Percentiles rank a stretch among this genome's conserved stretches.
These are phyloP conservation scores for Gasterosteus nipponicus DNA, from an alignment of 2,113 vertebrate species.

Conservation along the genomic window DNA sequence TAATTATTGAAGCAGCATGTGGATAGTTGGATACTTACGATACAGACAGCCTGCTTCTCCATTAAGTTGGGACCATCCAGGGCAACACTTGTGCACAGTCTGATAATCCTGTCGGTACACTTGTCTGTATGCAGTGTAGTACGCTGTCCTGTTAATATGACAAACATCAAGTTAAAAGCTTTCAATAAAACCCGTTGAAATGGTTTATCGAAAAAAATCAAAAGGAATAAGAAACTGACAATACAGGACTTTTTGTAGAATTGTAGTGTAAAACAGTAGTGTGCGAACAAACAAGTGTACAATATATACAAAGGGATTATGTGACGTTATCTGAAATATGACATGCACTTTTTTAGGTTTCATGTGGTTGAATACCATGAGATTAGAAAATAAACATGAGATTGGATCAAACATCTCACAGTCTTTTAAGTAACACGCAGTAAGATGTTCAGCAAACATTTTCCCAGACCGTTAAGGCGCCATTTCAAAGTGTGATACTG, in stretches of 20 bases:
- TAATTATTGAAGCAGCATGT: not conserved
- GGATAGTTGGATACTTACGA: constrained; percentile 83
- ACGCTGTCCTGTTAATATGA: constrained; percentile 82
- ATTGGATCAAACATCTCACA: constrained; percentile 17
- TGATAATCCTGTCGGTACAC: constrained; percentile 83
- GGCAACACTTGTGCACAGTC: constrained; percentile 86
- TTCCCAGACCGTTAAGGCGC: constrained; percentile 59
- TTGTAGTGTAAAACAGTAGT: not conserved
- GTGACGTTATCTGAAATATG: not conserved
- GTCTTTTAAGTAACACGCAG: constrained; percentile 32
- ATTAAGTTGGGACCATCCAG: constrained; percentile 87
- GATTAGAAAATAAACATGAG: constrained; percentile 15
- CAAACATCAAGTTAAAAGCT: constrained; percentile 21
- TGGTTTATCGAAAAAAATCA: not conserved
- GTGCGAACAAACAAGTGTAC: not conserved
- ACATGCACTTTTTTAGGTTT: not conserved
- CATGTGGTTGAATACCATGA: not conserved
- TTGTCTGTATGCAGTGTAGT: constrained; percentile 87
- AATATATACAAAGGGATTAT: not conserved
- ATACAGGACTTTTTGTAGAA: not conserved
- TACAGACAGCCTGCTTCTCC: constrained; percentile 87
- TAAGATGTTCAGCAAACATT: constrained; percentile 42
- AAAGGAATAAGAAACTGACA: not conserved
- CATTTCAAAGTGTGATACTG: constrained; percentile 49
- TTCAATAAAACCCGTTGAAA: not conserved